Evolutionary conservation across 1,140 invertebrate species (phyloP).

Genomic region (Drosophila azteca): DNA sequence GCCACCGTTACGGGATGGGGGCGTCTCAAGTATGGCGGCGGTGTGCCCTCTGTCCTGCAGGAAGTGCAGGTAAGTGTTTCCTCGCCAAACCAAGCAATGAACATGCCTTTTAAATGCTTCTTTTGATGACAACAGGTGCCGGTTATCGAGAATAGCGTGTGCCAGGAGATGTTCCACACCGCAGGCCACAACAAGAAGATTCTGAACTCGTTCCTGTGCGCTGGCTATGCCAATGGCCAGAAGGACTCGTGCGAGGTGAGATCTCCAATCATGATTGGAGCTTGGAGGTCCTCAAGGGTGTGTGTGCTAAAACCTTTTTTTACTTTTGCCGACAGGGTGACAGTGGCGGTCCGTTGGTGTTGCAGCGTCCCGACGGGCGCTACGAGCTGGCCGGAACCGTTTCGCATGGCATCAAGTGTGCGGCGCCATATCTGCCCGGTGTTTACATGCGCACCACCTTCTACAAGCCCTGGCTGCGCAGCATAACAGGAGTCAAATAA

Average conservation of each 20-base stretch:
- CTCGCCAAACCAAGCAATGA: neutral
- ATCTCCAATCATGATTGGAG: no score
- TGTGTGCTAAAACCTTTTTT: slow-evolving; percentile 17
- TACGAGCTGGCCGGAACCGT: slow-evolving; percentile 97
- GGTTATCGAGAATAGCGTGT: slow-evolving; percentile 94
- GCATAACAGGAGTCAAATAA: slow-evolving; percentile 90
- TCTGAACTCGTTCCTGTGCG: slow-evolving; percentile 95
- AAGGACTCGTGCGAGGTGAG: slow-evolving; percentile 97
- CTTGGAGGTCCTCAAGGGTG: no score
- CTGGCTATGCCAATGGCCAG: slow-evolving; percentile 95
- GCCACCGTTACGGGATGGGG: slow-evolving; percentile 93
- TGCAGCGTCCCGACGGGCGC: slow-evolving; percentile 91
- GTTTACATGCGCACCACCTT: slow-evolving; percentile 96
- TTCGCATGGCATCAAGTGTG: slow-evolving; percentile 97
- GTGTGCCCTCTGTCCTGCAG: slow-evolving; percentile 94
- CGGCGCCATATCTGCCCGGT: slow-evolving; percentile 93
- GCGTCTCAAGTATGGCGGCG: slow-evolving; percentile 89
- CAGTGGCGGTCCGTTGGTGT: slow-evolving; percentile 95
- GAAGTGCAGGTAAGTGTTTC: slow-evolving; percentile 89
- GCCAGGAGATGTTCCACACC: slow-evolving; percentile 96
- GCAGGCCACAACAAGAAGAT: slow-evolving; percentile 95
- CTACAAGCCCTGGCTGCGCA: slow-evolving; percentile 95
- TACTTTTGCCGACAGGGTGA: slow-evolving; percentile 89
- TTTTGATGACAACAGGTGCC: slow-evolving; percentile 87
- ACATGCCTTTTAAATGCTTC: slow-evolving; percentile 2